Conservation (phyloP, 2,113 vertebrate species). For the Pomatostomus ruficeps region DNA sequence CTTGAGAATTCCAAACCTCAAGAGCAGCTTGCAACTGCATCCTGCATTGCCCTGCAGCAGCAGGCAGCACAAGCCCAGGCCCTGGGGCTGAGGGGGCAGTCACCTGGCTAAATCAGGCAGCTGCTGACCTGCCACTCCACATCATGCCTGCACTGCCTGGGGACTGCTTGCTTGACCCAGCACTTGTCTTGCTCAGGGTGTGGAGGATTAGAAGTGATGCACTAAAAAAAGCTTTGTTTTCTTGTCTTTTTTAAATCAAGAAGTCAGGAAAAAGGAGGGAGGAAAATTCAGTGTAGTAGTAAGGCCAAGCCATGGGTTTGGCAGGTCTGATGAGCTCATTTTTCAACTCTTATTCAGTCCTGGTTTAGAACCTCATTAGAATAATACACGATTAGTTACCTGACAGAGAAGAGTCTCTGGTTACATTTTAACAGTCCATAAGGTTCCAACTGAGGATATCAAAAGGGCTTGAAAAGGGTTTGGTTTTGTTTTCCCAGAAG, state of each 20-base stretch:
- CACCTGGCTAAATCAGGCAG: background rate
- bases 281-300: background rate
- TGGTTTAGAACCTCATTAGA: background rate
- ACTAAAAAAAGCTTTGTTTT: background rate
- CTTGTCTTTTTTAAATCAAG: background rate
- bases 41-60: background rate
- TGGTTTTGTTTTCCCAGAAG: background rate
- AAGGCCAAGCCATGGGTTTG: background rate
- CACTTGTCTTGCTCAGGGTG: background rate
- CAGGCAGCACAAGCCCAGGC: background rate
- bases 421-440: background rate
- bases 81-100: no score
- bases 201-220: background rate
- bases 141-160: accelerated
- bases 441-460: background rate
- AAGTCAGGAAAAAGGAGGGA: background rate
- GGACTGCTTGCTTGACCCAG: accelerated
- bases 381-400: background rate
- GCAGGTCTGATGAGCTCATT: background rate
- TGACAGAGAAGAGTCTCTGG: background rate
- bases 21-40: background rate
- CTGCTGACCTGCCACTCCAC: background rate
- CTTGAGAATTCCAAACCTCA: background rate
- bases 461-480: background rate
- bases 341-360: background rate